phyloP scores from a whole-genome alignment of 35 echinoderm and acorn worm species.

The Acanthaster planci region DNA sequence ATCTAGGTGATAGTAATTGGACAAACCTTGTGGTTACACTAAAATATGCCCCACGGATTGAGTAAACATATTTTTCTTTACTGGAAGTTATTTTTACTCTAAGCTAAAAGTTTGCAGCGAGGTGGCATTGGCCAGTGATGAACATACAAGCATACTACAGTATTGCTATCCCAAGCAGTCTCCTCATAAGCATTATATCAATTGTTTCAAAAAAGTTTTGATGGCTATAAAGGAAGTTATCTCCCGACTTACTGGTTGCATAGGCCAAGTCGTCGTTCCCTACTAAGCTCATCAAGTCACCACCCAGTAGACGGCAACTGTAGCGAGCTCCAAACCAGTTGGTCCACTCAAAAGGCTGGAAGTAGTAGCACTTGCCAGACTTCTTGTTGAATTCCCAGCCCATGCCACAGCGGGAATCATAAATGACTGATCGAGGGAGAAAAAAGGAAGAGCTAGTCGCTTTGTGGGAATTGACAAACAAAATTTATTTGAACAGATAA shows the following conservation, averaged over 20 bases:
- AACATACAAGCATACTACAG: no score
- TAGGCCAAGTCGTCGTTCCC: slow-evolving; percentile 44
- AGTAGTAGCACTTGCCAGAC: slow-evolving; percentile 76
- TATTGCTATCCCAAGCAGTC: no score
- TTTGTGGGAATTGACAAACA: not conserved
- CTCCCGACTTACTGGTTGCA: slow-evolving; percentile 49
- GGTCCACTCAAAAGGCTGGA: slow-evolving; percentile 45
- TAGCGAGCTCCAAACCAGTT: slow-evolving; percentile 65
- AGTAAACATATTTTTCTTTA: no score
- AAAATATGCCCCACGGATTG: no score
- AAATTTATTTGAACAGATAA: not conserved
- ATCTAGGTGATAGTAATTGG: no score
- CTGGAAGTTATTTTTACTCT: no score
- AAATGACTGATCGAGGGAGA: slow-evolving; percentile 49
- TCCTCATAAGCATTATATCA: no score
- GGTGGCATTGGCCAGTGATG: no score
- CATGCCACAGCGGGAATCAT: slow-evolving; percentile 63
- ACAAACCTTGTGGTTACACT: no score
- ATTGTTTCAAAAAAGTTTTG: no score
- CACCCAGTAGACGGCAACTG: slow-evolving; percentile 67
- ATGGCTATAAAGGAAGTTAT: no score
- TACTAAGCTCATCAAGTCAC: slow-evolving; percentile 64
- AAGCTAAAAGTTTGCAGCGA: no score
- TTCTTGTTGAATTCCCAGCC: slow-evolving; percentile 76
- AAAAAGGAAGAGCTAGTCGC: not conserved